Evolutionary conservation across 2,113 vertebrate species (phyloP).

Genomic region (Limnothrissa miodon): DNA sequence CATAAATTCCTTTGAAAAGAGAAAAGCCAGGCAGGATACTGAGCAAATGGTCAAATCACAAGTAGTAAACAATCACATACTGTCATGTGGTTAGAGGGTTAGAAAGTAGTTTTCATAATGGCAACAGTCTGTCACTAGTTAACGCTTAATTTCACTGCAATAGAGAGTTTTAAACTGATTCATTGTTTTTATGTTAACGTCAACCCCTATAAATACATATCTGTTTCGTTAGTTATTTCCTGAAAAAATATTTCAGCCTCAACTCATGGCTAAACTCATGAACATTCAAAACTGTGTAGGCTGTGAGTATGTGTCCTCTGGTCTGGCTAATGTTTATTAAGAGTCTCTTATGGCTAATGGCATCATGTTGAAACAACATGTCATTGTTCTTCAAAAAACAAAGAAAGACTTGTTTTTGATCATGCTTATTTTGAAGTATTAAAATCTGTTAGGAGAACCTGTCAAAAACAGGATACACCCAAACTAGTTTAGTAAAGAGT

Average conservation of each 20-base stretch:
- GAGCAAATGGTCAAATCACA: slow-evolving; percentile 1
- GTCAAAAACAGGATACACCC: neutral
- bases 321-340: neutral
- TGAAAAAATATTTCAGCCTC: neutral
- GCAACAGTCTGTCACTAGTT: neutral
- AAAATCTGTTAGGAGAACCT: neutral
- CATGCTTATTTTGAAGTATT: neutral
- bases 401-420: neutral
- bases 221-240: neutral
- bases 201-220: neutral
- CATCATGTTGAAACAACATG: neutral
- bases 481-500: neutral
- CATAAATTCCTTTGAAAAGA: slow-evolving; percentile 1
- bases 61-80: neutral
- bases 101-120: neutral
- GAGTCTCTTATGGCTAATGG: neutral
- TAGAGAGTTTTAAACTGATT: neutral
- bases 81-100: neutral
- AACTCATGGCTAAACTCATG: no score
- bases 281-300: neutral
- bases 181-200: neutral
- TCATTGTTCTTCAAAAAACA: neutral
- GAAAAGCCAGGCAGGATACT: neutral
- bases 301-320: neutral
- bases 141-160: neutral